Percentiles rank a stretch among this genome's conserved stretches.
These are phyloP conservation scores for Chaetodon auriga DNA, from an alignment of 2,113 vertebrate genomes.

Conservation along the genomic window DNA sequence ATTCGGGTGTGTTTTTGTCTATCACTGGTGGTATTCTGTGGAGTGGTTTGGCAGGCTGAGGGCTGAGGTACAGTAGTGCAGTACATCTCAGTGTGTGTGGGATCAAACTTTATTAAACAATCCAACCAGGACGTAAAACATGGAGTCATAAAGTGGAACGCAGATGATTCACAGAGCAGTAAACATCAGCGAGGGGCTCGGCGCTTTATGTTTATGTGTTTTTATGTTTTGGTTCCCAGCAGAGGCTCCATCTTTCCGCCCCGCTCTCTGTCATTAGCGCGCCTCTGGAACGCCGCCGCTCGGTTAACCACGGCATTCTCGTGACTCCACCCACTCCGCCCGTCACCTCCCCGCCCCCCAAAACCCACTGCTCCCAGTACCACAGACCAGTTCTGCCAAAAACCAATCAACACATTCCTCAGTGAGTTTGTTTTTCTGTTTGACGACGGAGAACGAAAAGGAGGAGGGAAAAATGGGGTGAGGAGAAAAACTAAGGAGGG, in stretches of 20 bases:
- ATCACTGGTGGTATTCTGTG: not conserved
- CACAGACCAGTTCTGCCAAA: slow-evolving; percentile 28
- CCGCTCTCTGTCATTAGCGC: slow-evolving; percentile 45
- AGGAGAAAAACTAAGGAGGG: not conserved
- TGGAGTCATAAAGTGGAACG: not conserved
- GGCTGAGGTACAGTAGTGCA: no score
- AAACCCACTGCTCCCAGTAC: slow-evolving; percentile 37
- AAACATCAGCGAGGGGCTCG: not conserved
- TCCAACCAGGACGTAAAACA: not conserved
- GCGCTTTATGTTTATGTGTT: slow-evolving; percentile 1
- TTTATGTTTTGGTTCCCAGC: slow-evolving; percentile 19
- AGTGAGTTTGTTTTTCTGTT: slow-evolving; percentile 12
- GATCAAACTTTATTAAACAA: not conserved
- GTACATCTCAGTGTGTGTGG: not conserved
- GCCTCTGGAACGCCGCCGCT: slow-evolving; percentile 38
- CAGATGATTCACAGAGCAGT: not conserved
- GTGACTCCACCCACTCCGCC: slow-evolving; percentile 46
- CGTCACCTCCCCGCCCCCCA: not conserved
- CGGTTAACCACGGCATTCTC: slow-evolving; percentile 45
- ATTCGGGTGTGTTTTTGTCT: no score
- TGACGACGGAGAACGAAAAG: not conserved
- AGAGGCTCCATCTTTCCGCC: slow-evolving; percentile 45
- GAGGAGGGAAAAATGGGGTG: not conserved
- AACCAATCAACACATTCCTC: slow-evolving; percentile 59
- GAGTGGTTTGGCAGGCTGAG: not conserved